Conservation (phyloP, 1,140 invertebrate genomes). For the Polypedilum pembai region DNA sequence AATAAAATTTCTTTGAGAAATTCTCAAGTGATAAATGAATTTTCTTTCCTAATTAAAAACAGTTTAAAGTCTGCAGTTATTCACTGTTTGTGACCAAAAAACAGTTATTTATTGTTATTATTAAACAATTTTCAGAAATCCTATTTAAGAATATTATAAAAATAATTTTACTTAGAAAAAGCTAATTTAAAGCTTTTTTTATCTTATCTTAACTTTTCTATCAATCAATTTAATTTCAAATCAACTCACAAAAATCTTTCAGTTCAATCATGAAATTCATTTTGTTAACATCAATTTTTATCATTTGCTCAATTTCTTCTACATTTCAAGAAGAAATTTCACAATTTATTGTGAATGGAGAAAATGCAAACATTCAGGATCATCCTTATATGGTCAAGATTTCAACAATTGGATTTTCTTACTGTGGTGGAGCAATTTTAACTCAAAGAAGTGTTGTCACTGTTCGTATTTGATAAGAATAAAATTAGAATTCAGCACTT, state of each 20-base stretch:
- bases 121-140: no score
- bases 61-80: no score
- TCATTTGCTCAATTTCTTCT: neutral
- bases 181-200: neutral
- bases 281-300: neutral
- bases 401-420: neutral
- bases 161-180: no score
- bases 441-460: neutral
- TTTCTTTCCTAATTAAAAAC: no score
- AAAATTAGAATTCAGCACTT: no score
- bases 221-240: neutral
- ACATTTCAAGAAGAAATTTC: neutral
- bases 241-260: neutral
- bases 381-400: conserved; percentile 16
- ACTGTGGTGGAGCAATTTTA: neutral
- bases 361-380: neutral
- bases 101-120: no score
- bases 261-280: conserved; percentile 6
- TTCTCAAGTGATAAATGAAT: no score
- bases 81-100: no score
- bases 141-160: no score
- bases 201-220: neutral
- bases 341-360: neutral
- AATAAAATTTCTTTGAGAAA: no score
- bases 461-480: no score